Evolutionary conservation across 2,113 vertebrate genomes (phyloP).

Genomic region (Microtus ochrogaster): DNA sequence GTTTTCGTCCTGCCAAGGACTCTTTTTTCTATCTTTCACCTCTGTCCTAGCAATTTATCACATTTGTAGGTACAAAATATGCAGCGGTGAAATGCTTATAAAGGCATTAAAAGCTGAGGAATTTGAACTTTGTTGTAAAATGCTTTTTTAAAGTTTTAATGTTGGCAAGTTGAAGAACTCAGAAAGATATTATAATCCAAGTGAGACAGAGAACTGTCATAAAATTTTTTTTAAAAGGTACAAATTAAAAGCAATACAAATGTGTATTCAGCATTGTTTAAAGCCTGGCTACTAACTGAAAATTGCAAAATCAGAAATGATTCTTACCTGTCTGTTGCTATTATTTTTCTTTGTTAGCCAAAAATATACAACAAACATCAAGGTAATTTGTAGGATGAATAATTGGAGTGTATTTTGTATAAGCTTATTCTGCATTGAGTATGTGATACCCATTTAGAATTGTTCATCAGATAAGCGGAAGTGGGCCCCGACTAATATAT

Average conservation of each 20-base stretch:
- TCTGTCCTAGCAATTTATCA: neutral
- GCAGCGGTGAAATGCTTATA: slow-evolving; percentile 1
- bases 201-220: neutral
- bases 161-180: neutral
- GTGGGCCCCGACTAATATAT: neutral
- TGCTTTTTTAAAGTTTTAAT: slow-evolving; percentile 10
- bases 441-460: neutral
- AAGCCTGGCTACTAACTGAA: neutral
- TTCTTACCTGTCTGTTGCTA: neutral
- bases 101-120: neutral
- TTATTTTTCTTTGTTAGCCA: neutral
- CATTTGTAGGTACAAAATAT: neutral
- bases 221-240: neutral
- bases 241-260: neutral
- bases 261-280: slow-evolving; percentile 1
- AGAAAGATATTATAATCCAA: slow-evolving; percentile 38
- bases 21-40: neutral
- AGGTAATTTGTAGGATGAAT: slow-evolving; percentile 4
- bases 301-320: neutral
- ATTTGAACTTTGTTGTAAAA: neutral
- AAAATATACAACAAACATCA: neutral
- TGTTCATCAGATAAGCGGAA: neutral
- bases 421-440: neutral
- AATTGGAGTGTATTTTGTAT: neutral
- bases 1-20: neutral